Evolutionary conservation across 2,113 vertebrate species (phyloP), one percentile per base, ranked within the genome.

Genomic region (Atherinomorus stipes): DNA sequence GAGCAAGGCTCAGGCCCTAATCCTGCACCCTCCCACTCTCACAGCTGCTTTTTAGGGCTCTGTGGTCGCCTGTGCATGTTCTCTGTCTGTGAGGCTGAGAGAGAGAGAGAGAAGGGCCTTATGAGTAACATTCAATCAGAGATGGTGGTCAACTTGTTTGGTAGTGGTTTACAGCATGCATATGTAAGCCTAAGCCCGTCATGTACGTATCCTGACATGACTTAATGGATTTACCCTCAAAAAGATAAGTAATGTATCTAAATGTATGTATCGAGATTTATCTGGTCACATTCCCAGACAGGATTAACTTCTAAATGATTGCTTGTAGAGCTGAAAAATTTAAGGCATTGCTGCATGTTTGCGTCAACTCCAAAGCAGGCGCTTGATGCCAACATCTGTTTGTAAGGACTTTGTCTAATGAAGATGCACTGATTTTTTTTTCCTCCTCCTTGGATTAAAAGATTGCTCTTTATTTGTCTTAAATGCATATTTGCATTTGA

Each of bases 1-100:
- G 92, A 92, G 91, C 78, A 63, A 87, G 85, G 88, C 85, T 89
- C 75, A 83, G 85, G 76, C 76, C 82, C 76, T 91, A 92, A 93
- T 93, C 91, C 89, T 64, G 57, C 84, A 85, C 87, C 87, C 89
- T 88, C 87, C 91, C 78, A 80, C 85, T 85, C 69, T 68, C 53
- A 77, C 93, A 93, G 91, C 92, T 94, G 91, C 85, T 88, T 92
- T 89, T 92, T 85, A 81, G 86, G 86, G 86, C 83, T 87, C 52
- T 37, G 19, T 71, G 71, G 79, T 70, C 38, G 75, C 74, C 81
- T 85, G 85, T 59, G 73, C 76, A 84, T 78, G 76, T 62, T 80
- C 63, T 15, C 76, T 74, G 83, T 77, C 83, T 84, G 71, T 85
- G 85, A 83, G 81, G 80, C 78, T 42, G 65, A 79, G 67, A 74